Evolutionary conservation across 2,113 vertebrate genomes (phyloP), one percentile per base, ranked within the genome.

Genomic region (Herpailurus yagouaroundi): DNA sequence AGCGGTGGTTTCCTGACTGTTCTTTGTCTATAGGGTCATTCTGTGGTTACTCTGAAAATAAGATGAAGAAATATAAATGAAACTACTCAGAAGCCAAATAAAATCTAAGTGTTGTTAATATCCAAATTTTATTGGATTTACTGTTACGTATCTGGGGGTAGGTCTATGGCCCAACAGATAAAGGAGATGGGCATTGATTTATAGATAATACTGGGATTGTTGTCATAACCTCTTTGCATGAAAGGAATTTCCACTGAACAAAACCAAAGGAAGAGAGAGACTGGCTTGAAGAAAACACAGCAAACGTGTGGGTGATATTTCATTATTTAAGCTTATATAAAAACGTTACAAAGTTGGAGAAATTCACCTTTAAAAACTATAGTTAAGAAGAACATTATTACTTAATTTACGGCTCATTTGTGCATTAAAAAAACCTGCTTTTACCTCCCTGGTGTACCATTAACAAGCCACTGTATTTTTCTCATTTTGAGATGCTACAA

Each of bases 391-490:
- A 96, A 74, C 18, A 96, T 88, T 73, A 84, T 96, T 71, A 94
- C 41, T 96, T 96, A 92, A 97, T 88, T 90, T 94, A 96, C 21
- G n/a, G 71, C 66, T 91, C 92, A 95, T 85, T 29, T 85, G n/a
- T 89, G 71, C 71, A 50, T 73, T 94, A 57, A 97, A 92, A 89
- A 48, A 92, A 97, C 23, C 41, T 6, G 63, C 21, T 69, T 92
- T 29, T 81, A 31, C 23, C 55, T 93, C 79, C 83, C 83, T 1
- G 4, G 41, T 66, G 82, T 60, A 57, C 36, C 48, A 84, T 90
- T 97, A 90, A 81, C 50, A 73, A 92, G 76, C 55, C 88, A 55
- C 66, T 60, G 21, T 82, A 68, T 81, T 92, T 90, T 95, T 66
- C 90, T 81, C 50, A 74, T 77, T 87, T 64, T 82, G 64, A 81